Base-by-base conservation (phyloP, 2,888 invertebrate species). In the Eurytoma adleriae region DNA sequence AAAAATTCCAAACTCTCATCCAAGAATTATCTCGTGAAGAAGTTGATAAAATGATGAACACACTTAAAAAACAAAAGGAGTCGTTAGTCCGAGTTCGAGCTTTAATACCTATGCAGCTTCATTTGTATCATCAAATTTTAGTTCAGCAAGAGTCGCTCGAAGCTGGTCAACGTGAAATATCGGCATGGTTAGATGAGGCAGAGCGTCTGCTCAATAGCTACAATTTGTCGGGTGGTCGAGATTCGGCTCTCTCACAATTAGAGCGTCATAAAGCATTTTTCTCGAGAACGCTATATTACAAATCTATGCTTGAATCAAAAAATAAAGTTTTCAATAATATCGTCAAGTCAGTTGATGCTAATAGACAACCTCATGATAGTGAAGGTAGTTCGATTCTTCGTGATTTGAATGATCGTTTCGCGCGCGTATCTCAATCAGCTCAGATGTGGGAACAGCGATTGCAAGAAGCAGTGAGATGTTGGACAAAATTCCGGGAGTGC, bases 251-350 rank as follows among this genome's bases (percentile, higher is more conserved):
- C 84, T 93, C 94, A 48, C 94, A 96, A 83, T 92, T 98, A 72
- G 96, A 96, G 85, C 93, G 93, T 86, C 95, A 98, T 88, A 97
- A 97, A 86, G 93, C 94, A 13, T 97, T 97, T 92, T 98, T 98
- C 91, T 95, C 97, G 0, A 94, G 97, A 79, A 96, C 95, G 0
- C 93, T 97, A 0, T 97, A 98, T 91, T 98, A 98, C 91, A 96
- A 96, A 86, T 96, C 97, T 0, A 97, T 98, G 96, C 90, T 98
- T 80, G 98, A 98, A 87, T 97, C 97, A 89, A 98, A 98, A 91
- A 98, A 98, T 91, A 98, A 98, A 91, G 96, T 98, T 62, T 95
- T 97, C 92, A 95, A 95, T 88, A 97, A 95, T 88, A 95, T 98
- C 67, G 93, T 96, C 1, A 95, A 95, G 87, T 93, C 96, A 0